Evolutionary conservation across 2,113 vertebrate species (phyloP).

Genomic region (Coturnix japonica): DNA sequence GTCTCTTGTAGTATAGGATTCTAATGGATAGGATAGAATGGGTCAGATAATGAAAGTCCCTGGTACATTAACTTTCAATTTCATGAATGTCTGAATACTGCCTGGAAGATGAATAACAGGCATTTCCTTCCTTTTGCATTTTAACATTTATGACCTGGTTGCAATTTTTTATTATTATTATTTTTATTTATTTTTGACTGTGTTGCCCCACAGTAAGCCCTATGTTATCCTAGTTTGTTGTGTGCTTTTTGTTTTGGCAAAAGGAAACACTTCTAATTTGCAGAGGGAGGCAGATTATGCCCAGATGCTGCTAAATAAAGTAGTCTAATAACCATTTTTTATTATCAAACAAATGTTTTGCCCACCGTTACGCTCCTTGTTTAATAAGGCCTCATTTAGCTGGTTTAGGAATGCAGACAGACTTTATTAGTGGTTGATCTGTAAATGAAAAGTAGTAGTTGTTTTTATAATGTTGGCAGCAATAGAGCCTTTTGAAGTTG

Average conservation of each 20-base stretch:
- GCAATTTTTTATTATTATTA: background rate
- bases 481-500: constrained; percentile 4
- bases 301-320: constrained; percentile 26
- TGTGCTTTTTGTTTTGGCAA: constrained; percentile 65
- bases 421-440: background rate
- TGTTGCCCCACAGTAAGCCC: constrained; percentile 66
- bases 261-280: constrained; percentile 59
- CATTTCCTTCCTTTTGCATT: constrained; percentile 80
- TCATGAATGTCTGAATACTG: constrained; percentile 85
- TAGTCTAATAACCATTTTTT: constrained; percentile 33
- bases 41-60: constrained; percentile 87
- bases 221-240: constrained; percentile 55
- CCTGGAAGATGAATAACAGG: constrained; percentile 80
- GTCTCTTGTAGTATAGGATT: constrained; percentile 77
- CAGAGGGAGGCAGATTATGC: constrained; percentile 12
- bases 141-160: constrained; percentile 81
- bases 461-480: background rate
- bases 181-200: background rate
- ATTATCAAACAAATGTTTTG: background rate
- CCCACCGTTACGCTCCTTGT: background rate
- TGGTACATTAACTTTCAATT: constrained; percentile 88
- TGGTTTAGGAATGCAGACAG: background rate
- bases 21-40: constrained; percentile 82
- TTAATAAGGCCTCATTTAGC: constrained; percentile 25
- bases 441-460: background rate